Evolutionary conservation across 92 coral and sea anemone species (phyloP).

Genomic region (Micromussa lordhowensis): DNA sequence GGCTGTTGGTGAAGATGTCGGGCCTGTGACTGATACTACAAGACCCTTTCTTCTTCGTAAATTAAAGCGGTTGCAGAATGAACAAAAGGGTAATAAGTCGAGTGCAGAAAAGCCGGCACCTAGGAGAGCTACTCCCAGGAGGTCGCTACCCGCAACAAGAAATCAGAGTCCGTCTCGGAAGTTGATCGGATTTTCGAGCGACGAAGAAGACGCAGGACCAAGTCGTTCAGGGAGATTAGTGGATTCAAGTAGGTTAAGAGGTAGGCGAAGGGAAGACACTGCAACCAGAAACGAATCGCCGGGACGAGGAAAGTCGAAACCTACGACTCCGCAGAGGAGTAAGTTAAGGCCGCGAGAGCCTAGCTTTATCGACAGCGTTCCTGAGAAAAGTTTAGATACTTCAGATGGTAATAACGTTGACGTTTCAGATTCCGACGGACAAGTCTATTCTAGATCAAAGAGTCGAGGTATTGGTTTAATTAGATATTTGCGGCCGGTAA

Average conservation of each 20-base stretch:
- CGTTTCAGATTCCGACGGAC: slow-evolving; percentile 39
- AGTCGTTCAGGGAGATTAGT: slow-evolving; percentile 43
- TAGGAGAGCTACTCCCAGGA: slow-evolving; percentile 63
- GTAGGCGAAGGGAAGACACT: slow-evolving; percentile 18
- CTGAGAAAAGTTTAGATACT: slow-evolving; percentile 27
- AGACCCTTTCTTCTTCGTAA: slow-evolving; percentile 79
- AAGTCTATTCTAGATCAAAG: neutral
- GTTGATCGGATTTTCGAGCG: slow-evolving; percentile 97
- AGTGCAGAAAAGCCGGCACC: slow-evolving; percentile 53
- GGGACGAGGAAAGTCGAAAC: slow-evolving; percentile 18
- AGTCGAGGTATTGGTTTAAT: slow-evolving; percentile 5
- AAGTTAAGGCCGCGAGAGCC: slow-evolving; percentile 29
- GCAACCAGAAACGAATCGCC: neutral
- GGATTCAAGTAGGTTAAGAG: slow-evolving; percentile 56
- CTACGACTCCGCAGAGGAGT: slow-evolving; percentile 14
- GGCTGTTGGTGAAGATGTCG: slow-evolving; percentile 84
- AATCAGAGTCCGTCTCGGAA: slow-evolving; percentile 80
- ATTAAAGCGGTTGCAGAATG: slow-evolving; percentile 70
- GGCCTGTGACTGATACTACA: slow-evolving; percentile 90
- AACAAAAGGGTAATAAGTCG: slow-evolving; percentile 7
- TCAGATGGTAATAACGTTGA: slow-evolving; percentile 28
- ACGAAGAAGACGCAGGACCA: slow-evolving; percentile 81
- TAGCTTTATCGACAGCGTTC: slow-evolving; percentile 26
- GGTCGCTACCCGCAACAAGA: slow-evolving; percentile 62
- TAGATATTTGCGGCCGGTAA: slow-evolving; percentile 8